Base-by-base conservation (phyloP, 2,888 invertebrate genomes). In the Brachyptera risi region DNA sequence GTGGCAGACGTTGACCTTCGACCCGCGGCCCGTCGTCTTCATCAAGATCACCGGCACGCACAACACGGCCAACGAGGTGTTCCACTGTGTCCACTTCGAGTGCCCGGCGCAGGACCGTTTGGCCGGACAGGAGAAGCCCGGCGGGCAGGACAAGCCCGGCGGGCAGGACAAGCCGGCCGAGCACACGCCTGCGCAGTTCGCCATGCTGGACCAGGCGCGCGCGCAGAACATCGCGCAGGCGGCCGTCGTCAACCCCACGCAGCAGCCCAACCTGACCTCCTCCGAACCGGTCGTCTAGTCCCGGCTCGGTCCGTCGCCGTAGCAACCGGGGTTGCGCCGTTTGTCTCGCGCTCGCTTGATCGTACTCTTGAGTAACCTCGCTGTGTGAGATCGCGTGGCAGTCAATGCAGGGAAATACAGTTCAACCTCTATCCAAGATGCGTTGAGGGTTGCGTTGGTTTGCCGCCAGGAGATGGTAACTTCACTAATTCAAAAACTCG, bases 11-110 rank as follows among this genome's bases (percentile, higher is more conserved):
- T 84, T 97, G 49, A 81, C 83, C 58, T 98, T 98, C 78, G 78
- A 86, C 1, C 85, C 88, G 15, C 80, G 90, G 50, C 91, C 96
- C 0, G 88, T 97, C 37, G 92, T 95, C 56, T 97, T 94, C 72
- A 90, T 99, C 66, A 86, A 91, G 63, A 96, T 99, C 68, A 90
- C 96, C 56, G 99, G 99, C 64, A 97, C 96, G 0, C 88, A 90
- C 70, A 99, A 99, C 75, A 95, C 98, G 13, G 97, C 95, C 0
- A 97, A 98, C 75, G 96, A 96, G 85, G 94, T 96, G 60, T 98
- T 98, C 76, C 97, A 98, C 74, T 90, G 96, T 73, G 98, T 98
- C 58, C 98, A 98, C 78, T 88, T 98, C 76, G 98, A 98, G 78
- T 95, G 95, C 69, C 97, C 98, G 4, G 88, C 92, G 27, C 88